These are phyloP conservation scores for Rhinoraja longicauda DNA, from an alignment of 2,797 vertebrate genomes.

Conservation along the genomic window DNA sequence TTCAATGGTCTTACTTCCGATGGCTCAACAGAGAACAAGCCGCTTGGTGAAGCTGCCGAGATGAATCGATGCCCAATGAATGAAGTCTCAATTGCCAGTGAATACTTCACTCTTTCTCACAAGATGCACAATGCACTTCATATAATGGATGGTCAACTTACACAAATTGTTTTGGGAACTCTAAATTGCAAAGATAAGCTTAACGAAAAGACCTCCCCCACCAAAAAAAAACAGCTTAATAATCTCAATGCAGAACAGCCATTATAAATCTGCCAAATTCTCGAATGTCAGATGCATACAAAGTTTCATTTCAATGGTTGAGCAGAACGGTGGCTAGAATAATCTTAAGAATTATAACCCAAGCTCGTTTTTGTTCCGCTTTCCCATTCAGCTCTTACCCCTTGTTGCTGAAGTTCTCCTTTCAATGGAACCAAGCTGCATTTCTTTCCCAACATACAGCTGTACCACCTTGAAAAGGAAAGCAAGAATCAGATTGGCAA, in stretches of 20 bases:
- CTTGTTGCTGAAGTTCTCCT: slow-evolving; percentile 88
- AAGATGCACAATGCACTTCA: too few relatives aligned
- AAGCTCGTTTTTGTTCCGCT: neutral
- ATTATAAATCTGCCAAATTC: neutral
- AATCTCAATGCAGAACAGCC: neutral
- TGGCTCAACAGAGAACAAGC: neutral
- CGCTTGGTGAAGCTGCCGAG: neutral
- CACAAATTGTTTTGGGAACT: neutral
- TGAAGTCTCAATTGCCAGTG: neutral
- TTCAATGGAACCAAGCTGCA: slow-evolving; percentile 92
- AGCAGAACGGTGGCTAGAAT: neutral
- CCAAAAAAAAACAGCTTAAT: neutral
- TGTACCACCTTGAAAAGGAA: slow-evolving; percentile 82
- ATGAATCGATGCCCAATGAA: neutral
- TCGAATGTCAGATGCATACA: neutral
- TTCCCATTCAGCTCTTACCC: slow-evolving; percentile 62
- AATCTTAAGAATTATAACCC: neutral
- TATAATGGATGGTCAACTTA: neutral
- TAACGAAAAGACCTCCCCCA: neutral
- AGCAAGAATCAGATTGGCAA: slow-evolving; percentile 2
- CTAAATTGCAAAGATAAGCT: neutral
- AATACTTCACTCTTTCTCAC: neutral
- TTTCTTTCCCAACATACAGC: slow-evolving; percentile 98
- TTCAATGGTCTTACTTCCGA: neutral
- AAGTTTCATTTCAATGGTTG: neutral